Conservation (phyloP, 1,140 invertebrate species). For the Marisa cornuarietis region DNA sequence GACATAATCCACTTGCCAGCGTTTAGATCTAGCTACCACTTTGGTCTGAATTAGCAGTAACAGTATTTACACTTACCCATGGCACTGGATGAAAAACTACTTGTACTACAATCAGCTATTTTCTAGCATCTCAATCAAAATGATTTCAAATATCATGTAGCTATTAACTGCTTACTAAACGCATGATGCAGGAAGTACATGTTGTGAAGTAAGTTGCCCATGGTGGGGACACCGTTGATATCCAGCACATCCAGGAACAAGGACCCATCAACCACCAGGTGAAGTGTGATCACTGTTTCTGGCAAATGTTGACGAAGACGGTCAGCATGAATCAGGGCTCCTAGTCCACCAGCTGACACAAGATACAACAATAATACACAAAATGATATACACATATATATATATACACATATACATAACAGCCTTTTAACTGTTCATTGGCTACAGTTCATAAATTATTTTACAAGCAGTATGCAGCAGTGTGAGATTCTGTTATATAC, state of each 20-base stretch:
- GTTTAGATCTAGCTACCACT: no score
- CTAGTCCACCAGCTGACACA: conserved; percentile 46
- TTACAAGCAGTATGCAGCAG: no score
- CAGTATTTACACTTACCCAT: no score
- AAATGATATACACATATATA: no score
- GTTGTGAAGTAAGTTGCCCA: conserved; percentile 39
- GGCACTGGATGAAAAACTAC: neutral
- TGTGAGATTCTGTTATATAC: no score
- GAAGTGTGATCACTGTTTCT: conserved; percentile 38
- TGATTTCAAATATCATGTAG: neutral
- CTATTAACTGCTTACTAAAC: conserved; percentile 29
- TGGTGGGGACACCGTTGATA: conserved; percentile 28
- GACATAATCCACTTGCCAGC: no score
- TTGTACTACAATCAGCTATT: neutral
- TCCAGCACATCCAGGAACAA: conserved; percentile 46
- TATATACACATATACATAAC: no score
- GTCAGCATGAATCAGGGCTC: conserved; percentile 46
- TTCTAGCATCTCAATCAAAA: neutral
- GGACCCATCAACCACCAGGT: conserved; percentile 42
- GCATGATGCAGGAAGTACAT: conserved; percentile 44
- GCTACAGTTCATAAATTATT: no score
- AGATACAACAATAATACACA: neutral
- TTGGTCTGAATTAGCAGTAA: no score
- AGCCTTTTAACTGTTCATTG: no score
- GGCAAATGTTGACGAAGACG: conserved; percentile 37